Evolutionary conservation across 1,140 invertebrate genomes (phyloP).

Genomic region (Magallana ariakensis): DNA sequence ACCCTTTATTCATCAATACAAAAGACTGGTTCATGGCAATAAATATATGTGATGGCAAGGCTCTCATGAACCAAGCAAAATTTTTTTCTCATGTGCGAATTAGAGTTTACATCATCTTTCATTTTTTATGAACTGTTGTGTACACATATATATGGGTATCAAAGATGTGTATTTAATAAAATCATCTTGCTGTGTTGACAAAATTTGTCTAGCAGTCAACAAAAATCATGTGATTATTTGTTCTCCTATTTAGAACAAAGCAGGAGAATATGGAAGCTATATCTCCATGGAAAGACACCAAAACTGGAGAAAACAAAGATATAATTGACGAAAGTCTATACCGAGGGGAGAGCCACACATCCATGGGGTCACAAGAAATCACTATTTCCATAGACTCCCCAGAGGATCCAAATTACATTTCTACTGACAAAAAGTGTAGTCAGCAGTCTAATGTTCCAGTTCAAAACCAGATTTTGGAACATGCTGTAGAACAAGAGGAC

Average conservation of each 20-base stretch:
- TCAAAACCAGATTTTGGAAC: background rate
- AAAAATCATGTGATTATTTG: background rate
- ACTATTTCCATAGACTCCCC: background rate
- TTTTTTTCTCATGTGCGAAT: too few relatives aligned
- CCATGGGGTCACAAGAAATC: background rate
- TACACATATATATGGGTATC: too few relatives aligned
- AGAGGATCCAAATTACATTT: background rate
- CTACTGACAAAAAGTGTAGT: background rate
- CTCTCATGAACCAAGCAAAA: too few relatives aligned
- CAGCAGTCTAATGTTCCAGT: background rate
- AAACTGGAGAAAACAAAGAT: background rate
- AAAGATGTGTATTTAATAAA: too few relatives aligned
- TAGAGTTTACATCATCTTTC: too few relatives aligned
- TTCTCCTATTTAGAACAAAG: background rate
- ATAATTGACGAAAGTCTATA: background rate
- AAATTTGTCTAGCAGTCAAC: too few relatives aligned
- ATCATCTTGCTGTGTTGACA: too few relatives aligned
- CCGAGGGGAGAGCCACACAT: background rate
- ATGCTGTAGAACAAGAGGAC: background rate
- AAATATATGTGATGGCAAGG: too few relatives aligned
- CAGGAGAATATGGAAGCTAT: slow-evolving; percentile 12
- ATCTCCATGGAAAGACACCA: slow-evolving; percentile 3
- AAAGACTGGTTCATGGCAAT: too few relatives aligned
- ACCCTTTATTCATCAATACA: too few relatives aligned
- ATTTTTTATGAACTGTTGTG: too few relatives aligned